Conservation (phyloP, 2,888 invertebrate species). For the Helicoverpa assulta region DNA sequence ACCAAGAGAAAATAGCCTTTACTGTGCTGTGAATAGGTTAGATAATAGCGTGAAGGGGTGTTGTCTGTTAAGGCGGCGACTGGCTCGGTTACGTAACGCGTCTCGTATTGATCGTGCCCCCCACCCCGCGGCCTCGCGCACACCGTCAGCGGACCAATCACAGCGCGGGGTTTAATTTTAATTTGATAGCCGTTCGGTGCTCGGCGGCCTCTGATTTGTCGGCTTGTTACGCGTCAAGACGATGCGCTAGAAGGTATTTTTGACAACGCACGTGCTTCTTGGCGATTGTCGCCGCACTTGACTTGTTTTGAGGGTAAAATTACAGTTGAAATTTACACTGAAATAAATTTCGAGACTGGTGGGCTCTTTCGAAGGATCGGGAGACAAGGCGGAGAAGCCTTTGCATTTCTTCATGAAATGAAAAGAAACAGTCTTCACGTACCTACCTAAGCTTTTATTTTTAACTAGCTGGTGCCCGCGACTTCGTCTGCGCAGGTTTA, state of each 20-base stretch:
- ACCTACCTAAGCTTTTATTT: background rate
- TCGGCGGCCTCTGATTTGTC: constrained; percentile 81
- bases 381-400: too few relatives aligned
- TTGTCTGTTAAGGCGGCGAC: constrained; percentile 68
- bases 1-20: constrained; percentile 54
- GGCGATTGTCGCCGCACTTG: constrained; percentile 18
- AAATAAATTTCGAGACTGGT: background rate
- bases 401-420: too few relatives aligned
- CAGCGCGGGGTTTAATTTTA: constrained; percentile 83
- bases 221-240: constrained; percentile 72
- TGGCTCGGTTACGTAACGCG: constrained; percentile 79
- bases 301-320: background rate
- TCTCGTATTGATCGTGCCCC: constrained; percentile 83
- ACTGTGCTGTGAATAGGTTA: constrained; percentile 32
- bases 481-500: too few relatives aligned
- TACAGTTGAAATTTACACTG: background rate
- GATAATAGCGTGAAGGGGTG: constrained; percentile 61
- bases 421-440: too few relatives aligned
- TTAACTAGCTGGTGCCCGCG: too few relatives aligned
- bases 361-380: too few relatives aligned
- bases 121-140: constrained; percentile 62
- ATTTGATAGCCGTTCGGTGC: constrained; percentile 82
- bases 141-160: constrained; percentile 76
- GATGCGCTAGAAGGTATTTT: constrained; percentile 68
- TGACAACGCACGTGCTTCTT: constrained; percentile 53